Base-by-base conservation (phyloP, 2,888 invertebrate species). In the Melanargia galathea region DNA sequence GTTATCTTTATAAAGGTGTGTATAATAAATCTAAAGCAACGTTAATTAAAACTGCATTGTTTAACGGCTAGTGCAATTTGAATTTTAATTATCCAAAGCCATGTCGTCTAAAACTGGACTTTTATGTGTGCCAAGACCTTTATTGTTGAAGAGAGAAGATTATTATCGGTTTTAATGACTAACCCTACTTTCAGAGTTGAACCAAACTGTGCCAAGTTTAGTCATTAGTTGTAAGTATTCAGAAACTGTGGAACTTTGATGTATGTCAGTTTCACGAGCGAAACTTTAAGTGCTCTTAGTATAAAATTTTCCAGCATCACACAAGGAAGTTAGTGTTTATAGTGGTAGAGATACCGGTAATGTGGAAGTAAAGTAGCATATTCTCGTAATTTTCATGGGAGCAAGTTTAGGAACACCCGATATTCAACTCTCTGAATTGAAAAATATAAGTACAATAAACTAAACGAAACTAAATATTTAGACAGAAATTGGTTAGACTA, bases 171-270 rank as follows among this genome's bases (percentile, higher is more conserved):
- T 58, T 57, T 46, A 58, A 58, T 13, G 48, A 48, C 46, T 58
- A 48, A 58, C 46, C 35, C 46, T 45, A 35, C 46, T 48, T 56
- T 40, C 18, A 35, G 20, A 48, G 35, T 57, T 20, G 33, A 35
- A 58, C 33, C 3, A 24, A 55, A 58, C 35, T 11, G 33, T 22
- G 13, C 46, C 48, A 58, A 58, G 46, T 58, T 48, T 46, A 48
- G 58, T 58, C 58, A 58, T 58, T 58, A 58, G 58, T 58, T 58
- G 33, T n/a, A 58, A 58, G 58, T 43, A 58, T 58, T 58, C 58
- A 35, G 58, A 48, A 58, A 58, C 33, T 58, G 48, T 16, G 11
- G 13, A 58, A 58, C 58, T 58, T 58, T 58, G 58, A 58, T 48
- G 24, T 48, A 48, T 48, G 58, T 58, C 58, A 58, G 48, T 48